Base-by-base conservation (phyloP, 2,888 invertebrate genomes). In the Thymelicus sylvestris region DNA sequence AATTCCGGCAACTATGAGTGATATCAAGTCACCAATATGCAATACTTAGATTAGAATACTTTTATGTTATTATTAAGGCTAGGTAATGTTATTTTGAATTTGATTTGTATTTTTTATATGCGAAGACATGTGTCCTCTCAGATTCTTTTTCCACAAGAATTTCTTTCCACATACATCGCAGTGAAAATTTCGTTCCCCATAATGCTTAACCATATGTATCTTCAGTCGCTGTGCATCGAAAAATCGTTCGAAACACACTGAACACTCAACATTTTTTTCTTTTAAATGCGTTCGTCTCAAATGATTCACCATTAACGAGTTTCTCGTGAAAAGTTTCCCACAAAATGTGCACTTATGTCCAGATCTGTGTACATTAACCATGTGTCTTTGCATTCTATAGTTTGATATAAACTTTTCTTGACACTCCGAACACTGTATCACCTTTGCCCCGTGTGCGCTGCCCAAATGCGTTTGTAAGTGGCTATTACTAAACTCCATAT, bases 121-220 rank as follows among this genome's bases (percentile, higher is more conserved):
- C 0, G 86, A 85, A 2, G 82, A 86, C 77, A 94, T 90, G 78
- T 95, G 95, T 0, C 92, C 93, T 44, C 91, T 92, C 41, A 96
- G 82, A 75, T 95, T 95, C 67, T 95, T 95, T 79, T 95, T 94
- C 80, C 95, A 95, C 0, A 94, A 86, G 74, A 95, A 94, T 80
- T 92, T 94, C 76, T 94, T 94, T 0, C 94, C 93, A 73, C 95
- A 95, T 15, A 94, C 83, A 72, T 95, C 94, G 72, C 95, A 95
- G 66, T 95, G 91, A 72, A 94, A 94, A 41, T 91, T 91, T 6
- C 91, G 88, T 19, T 94, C 94, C 1, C 93, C 93, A 6, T 89
- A 86, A 76, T 95, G 95, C 67, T 89, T 90, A 8, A 91, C 87
- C 84, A 92, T 91, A 69, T 95, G 95, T 75, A 81, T 83, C 74